A percentile compares a stretch with the other conserved stretches of the same genome.
Evolutionary conservation across 2,888 invertebrate genomes (phyloP).

Genomic region (Phoenoteleia sp.): DNA sequence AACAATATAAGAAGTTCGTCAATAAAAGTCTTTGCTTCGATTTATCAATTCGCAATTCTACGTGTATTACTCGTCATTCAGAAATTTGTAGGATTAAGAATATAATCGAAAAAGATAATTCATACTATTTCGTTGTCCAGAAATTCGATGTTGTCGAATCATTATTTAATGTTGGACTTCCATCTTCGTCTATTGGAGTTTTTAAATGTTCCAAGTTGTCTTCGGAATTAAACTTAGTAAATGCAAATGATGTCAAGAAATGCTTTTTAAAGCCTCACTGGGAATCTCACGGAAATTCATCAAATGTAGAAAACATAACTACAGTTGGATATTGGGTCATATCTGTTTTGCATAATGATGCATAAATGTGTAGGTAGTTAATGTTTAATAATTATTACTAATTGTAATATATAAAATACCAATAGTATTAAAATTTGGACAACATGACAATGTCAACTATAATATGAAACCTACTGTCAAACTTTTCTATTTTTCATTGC

Average conservation of each 20-base stretch:
- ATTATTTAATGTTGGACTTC: background rate
- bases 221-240: background rate
- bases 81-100: background rate
- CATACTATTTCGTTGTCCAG: background rate
- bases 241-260: background rate
- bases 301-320: too few relatives aligned
- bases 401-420: too few relatives aligned
- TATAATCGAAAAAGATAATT: background rate
- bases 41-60: background rate
- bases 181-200: background rate
- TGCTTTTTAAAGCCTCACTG: background rate
- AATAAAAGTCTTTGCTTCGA: background rate
- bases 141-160: background rate
- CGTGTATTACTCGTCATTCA: background rate
- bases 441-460: too few relatives aligned
- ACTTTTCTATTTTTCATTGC: too few relatives aligned
- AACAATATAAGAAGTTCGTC: constrained; percentile 6
- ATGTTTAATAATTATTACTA: too few relatives aligned
- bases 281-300: too few relatives aligned
- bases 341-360: too few relatives aligned
- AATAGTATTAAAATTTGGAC: too few relatives aligned
- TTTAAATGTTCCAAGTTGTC: constrained; percentile 2
- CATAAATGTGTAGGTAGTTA: too few relatives aligned
- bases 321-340: too few relatives aligned
- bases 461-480: too few relatives aligned